These are phyloP conservation scores for Rhagophthalmus giganteus DNA, from an alignment of 2,888 invertebrate species.

Conservation along the genomic window DNA sequence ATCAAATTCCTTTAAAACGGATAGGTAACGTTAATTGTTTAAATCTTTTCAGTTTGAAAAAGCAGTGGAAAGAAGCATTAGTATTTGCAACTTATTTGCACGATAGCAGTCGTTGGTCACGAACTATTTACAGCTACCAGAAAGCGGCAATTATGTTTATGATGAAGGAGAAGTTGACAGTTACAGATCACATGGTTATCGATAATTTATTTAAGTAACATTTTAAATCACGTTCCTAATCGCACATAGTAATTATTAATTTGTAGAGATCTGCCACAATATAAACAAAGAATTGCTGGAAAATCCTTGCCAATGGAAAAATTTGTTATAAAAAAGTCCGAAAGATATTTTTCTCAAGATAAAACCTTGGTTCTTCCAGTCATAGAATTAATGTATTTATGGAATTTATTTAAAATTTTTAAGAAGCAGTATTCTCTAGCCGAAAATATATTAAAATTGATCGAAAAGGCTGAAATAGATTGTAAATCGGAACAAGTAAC, in stretches of 20 bases:
- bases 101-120: slow-evolving; percentile 87
- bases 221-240: no score
- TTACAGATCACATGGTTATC: slow-evolving; percentile 61
- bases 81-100: slow-evolving; percentile 71
- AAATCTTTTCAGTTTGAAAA: slow-evolving; percentile 59
- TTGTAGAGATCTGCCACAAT: slow-evolving; percentile 73
- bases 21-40: slow-evolving; percentile 1
- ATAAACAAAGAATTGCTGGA: slow-evolving; percentile 90
- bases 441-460: slow-evolving; percentile 65
- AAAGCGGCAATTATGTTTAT: slow-evolving; percentile 82
- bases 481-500: slow-evolving; percentile 45
- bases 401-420: slow-evolving; percentile 88
- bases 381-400: slow-evolving; percentile 86
- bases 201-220: slow-evolving; percentile 71
- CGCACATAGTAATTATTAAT: slow-evolving; percentile 12
- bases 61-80: slow-evolving; percentile 79
- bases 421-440: slow-evolving; percentile 69
- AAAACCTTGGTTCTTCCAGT: slow-evolving; percentile 77
- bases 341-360: slow-evolving; percentile 75
- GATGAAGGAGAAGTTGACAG: slow-evolving; percentile 60
- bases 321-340: slow-evolving; percentile 85
- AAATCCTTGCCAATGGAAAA: slow-evolving; percentile 98
- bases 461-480: slow-evolving; percentile 58
- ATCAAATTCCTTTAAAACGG: not conserved
- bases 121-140: slow-evolving; percentile 88